Base-by-base conservation (phyloP, 2,797 vertebrate genomes). In the Xenops minutus region DNA sequence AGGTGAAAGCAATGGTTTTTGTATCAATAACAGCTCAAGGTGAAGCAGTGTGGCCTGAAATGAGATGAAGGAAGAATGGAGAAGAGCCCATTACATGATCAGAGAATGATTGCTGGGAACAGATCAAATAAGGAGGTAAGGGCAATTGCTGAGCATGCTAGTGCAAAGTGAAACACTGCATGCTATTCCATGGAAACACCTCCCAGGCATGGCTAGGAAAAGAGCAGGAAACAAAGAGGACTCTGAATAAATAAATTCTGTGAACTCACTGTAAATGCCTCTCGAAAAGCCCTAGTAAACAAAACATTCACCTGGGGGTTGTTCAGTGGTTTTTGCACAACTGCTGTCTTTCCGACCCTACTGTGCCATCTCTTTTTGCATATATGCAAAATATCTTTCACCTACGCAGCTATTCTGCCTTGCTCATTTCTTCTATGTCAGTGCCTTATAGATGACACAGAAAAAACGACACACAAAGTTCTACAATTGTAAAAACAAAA, bases 221-320 rank as follows among this genome's bases (percentile, higher is more conserved):
- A 74, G 80, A 95, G 34, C 59, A 96, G 95, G 95, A 96, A 97
- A 95, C 93, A 95, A 92, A 88, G 84, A 62, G 20, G 32, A 67
- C 56, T 51, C 85, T 86, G 81, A 80, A 92, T 49, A 95, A 96
- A 88, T 85, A 96, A 48, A 87, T 73, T 92, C 66, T 46, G 46
- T 71, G 69, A 84, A 77, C 48, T 77, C 13, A 49, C 26, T 81
- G 46, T 30, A 94, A 92, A 62, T 56, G 79, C 36, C 58, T 85
- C 66, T 87, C n/a, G n/a, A 82, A 92, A 49, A 88, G 46, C 43
- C 72, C 73, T 37, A 48, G 66, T 41, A 85, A 91, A 86, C 66
- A 95, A 89, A 92, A 75, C 36, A 59, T 72, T 58, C 72, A 95
- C 82, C 87, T 88, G 77, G 69, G 69, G 72, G 75, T 3, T 55